phyloP scores from a whole-genome alignment of 2,888 invertebrate species.

The Bombylius discolor region DNA sequence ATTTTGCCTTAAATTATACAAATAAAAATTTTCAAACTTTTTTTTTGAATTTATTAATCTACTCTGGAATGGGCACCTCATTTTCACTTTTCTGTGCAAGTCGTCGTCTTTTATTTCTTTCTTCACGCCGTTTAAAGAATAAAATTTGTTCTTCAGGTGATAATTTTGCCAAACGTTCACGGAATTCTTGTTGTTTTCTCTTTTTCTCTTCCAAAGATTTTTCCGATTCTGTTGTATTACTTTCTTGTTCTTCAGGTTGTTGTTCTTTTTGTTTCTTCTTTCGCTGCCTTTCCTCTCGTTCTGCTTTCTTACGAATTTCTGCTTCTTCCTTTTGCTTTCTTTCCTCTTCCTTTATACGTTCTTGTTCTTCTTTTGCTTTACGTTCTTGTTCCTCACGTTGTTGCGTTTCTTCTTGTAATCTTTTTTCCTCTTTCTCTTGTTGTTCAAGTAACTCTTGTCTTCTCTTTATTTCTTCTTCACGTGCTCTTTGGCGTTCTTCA shows the following conservation, averaged over 20 bases:
- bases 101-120: conserved; percentile 20
- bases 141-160: conserved; percentile 27
- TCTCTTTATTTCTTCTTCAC: conserved; percentile 26
- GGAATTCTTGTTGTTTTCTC: conserved; percentile 18
- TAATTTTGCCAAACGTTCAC: conserved; percentile 24
- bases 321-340: conserved; percentile 18
- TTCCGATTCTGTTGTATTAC: conserved; percentile 1
- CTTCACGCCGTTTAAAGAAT: conserved; percentile 27
- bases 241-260: conserved; percentile 4
- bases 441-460: conserved; percentile 23
- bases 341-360: conserved; percentile 11
- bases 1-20: no score
- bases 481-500: conserved; percentile 22
- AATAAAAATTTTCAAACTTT: no score
- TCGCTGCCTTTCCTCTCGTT: not conserved
- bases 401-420: conserved; percentile 20
- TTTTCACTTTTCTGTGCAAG: conserved; percentile 10
- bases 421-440: conserved; percentile 25
- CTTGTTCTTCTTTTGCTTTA: conserved; percentile 18
- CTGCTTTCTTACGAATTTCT: not conserved
- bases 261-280: conserved; percentile 3
- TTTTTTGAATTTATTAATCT: no score
- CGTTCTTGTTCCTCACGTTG: conserved; percentile 21
- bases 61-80: conserved; percentile 12
- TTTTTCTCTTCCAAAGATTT: conserved; percentile 16